A percentile compares a stretch with the other conserved stretches of the same genome.
phyloP scores from a whole-genome alignment of 2,888 invertebrate genomes.

The Allygus modestus region DNA sequence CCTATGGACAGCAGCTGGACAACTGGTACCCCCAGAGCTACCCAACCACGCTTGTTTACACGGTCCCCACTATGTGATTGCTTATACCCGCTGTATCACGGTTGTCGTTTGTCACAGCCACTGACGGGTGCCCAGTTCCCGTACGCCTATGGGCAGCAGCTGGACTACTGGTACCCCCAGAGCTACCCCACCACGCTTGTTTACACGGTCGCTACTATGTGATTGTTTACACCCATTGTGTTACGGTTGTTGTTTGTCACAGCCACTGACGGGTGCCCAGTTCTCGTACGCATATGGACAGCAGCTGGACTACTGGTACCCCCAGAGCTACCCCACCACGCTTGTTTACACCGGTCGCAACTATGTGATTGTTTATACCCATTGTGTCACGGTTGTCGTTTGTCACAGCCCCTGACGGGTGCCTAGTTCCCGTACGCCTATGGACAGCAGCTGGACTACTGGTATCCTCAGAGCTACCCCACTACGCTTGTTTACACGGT shows the following conservation, averaged over 20 bases:
- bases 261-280: conserved; percentile 81
- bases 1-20: conserved; percentile 87
- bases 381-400: too few species aligned
- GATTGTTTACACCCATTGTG: too few species aligned
- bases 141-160: conserved; percentile 84
- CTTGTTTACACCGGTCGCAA: too few species aligned
- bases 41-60: conserved; percentile 71
- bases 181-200: conserved; percentile 75
- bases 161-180: conserved; percentile 95
- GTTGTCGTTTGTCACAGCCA: conserved; percentile 72
- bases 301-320: conserved; percentile 94
- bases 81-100: conserved; percentile 77
- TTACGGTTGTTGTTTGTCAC: too few species aligned
- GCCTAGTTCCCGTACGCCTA: conserved; percentile 85
- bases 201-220: conserved; percentile 82
- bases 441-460: conserved; percentile 90
- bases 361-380: too few species aligned
- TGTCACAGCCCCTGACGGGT: conserved; percentile 77
- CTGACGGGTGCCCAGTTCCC: conserved; percentile 83
- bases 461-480: conserved; percentile 85
- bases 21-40: conserved; percentile 92
- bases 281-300: conserved; percentile 84
- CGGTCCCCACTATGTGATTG: conserved; percentile 77
- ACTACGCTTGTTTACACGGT: conserved; percentile 75
- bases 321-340: conserved; percentile 77